phyloP scores from a whole-genome alignment of 1,140 invertebrate species.

The Watersipora subatra region DNA sequence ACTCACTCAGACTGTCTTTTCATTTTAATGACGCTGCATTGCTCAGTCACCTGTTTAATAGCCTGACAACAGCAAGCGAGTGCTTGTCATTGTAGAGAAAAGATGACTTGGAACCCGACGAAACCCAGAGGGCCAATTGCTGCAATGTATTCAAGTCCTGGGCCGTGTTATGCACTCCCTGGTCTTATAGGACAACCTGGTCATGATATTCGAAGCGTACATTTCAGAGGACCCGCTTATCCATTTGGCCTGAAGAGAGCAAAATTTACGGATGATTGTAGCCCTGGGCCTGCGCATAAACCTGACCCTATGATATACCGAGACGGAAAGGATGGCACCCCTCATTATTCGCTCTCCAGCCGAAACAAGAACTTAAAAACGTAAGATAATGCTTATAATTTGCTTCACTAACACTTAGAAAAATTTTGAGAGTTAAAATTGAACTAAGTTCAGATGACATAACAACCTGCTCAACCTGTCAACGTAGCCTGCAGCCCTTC shows the following conservation, averaged over 20 bases:
- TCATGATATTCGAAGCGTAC: conserved; percentile 35
- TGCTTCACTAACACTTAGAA: too few relatives aligned
- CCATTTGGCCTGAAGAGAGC: conserved; percentile 30
- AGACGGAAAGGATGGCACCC: conserved; percentile 34
- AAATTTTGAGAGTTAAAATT: too few relatives aligned
- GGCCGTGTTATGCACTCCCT: conserved; percentile 48
- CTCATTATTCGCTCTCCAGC: conserved; percentile 34
- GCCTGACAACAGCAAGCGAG: too few relatives aligned
- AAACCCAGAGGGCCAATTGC: conserved; percentile 75
- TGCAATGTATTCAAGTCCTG: conserved; percentile 75
- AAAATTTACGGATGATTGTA: conserved; percentile 26
- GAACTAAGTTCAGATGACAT: too few relatives aligned
- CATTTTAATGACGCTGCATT: too few relatives aligned
- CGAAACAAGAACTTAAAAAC: conserved; percentile 16
- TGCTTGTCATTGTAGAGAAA: too few relatives aligned
- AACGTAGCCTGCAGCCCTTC: too few relatives aligned
- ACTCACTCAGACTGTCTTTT: too few relatives aligned
- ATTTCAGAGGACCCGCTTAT: conserved; percentile 29
- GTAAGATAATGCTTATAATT: too few relatives aligned
- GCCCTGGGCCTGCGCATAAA: conserved; percentile 16
- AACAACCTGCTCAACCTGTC: too few relatives aligned
- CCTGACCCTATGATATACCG: conserved; percentile 17
- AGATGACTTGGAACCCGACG: conserved; percentile 39
- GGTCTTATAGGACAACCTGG: conserved; percentile 26
- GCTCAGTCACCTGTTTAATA: too few relatives aligned